Conservation (phyloP, 92 coral and sea anemone species). For the Epizoanthus fatuus region DNA sequence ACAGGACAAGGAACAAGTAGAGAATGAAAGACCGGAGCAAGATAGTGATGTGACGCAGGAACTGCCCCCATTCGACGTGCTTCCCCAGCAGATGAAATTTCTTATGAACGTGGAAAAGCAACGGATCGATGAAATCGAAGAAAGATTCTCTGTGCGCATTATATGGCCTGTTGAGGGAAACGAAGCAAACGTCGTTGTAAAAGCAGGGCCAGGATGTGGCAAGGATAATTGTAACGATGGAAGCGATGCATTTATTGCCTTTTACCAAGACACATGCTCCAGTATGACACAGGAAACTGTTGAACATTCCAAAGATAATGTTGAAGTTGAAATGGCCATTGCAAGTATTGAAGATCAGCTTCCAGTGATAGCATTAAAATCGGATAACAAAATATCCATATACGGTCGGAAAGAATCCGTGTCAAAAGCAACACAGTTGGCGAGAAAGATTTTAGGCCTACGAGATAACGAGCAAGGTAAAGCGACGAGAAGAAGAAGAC, state of each 20-base stretch:
- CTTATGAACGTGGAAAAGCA: neutral
- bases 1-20: neutral
- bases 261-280: neutral
- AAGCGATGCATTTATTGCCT: neutral
- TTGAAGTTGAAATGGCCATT: neutral
- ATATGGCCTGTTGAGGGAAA: conserved; percentile 27
- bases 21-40: neutral
- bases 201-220: conserved; percentile 11
- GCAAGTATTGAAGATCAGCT: neutral
- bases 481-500: neutral
- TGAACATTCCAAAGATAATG: neutral
- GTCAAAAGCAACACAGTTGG: neutral
- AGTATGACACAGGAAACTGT: conserved; percentile 19
- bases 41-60: neutral
- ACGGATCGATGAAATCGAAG: neutral
- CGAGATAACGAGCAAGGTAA: neutral
- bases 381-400: neutral
- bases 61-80: conserved; percentile 16
- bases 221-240: neutral
- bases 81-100: conserved; percentile 19
- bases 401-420: conserved; percentile 10
- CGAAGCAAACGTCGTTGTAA: neutral
- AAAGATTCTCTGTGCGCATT: neutral
- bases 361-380: neutral
- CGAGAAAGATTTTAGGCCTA: neutral